Evolutionary conservation across 2,797 vertebrate species (phyloP), one percentile per base, ranked within the genome.

Genomic region (Dryobates pubescens): DNA sequence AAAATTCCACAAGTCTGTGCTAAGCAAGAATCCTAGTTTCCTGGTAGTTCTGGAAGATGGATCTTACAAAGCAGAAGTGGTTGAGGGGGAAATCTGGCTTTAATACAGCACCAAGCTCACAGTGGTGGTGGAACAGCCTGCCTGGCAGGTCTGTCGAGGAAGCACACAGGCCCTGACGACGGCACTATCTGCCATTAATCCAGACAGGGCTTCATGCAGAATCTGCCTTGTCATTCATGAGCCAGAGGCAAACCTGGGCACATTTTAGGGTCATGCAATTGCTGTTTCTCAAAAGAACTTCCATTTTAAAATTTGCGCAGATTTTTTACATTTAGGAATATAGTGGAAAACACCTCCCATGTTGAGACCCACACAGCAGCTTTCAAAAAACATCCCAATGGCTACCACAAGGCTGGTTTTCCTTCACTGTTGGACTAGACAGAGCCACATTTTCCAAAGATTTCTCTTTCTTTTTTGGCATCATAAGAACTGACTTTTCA

Each of bases 211-310:
- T 69, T 64, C 43, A 30, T 59, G 49, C 70, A 75, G n/a, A 57
- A 51, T 34, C 4, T 70, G 32, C 32, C 19, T 9, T 13, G 23
- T 6, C 27, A 22, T 58, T 26, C 49, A 30, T 24, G 57, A 41
- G 67, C 34, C 9, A 64, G 56, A 83, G 68, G 71, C 22, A 94
- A 90, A 91, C 30, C 61, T 51, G 32, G 11, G 27, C 38, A 72
- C 11, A 36, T 77, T 90, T 89, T 54, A 90, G 56, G n/a, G 54
- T 74, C 30, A 61, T 13, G 32, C 29, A 73, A 82, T 27, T 64
- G 41, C 10, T 80, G 59, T 69, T 92, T 93, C 43, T 34, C 24
- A 87, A 78, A 94, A 85, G 67, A 89, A 79, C 11, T 85, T 86
- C 30, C 56, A 29, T 54, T 83, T 2, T 65, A 96, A 89, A 45